Evolutionary conservation across 1,140 invertebrate genomes (phyloP).

Genomic region (Procambarus virginalis): DNA sequence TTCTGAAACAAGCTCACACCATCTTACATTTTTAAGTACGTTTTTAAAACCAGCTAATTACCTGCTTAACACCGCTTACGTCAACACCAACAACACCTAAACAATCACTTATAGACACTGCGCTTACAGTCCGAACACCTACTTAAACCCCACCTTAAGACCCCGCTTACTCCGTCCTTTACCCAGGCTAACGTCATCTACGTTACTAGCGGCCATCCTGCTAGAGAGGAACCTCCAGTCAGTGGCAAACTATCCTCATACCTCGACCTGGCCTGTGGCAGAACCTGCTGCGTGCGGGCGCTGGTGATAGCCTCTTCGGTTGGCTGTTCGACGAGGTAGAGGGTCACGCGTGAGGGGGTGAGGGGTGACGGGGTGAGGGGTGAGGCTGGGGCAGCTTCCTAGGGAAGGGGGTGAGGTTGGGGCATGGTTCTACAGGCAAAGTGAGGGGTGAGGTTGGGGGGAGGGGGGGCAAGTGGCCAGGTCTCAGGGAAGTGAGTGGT

Average conservation of each 20-base stretch:
- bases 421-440: no score
- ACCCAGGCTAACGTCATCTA: constrained; percentile 93
- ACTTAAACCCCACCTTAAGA: background rate
- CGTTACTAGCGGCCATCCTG: constrained; percentile 94
- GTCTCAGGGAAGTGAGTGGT: no score
- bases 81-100: background rate
- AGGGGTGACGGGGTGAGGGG: no score
- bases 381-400: background rate
- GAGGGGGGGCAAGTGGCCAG: no score
- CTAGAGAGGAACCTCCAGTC: constrained; percentile 90
- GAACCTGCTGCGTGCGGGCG: constrained; percentile 90
- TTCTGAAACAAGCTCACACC: no score
- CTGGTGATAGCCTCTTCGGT: constrained; percentile 91
- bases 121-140: background rate
- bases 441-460: no score
- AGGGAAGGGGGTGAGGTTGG: no score
- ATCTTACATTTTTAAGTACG: no score
- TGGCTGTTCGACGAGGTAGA: constrained; percentile 78
- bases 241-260: constrained; percentile 91
- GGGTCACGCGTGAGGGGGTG: constrained; percentile 34
- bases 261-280: constrained; percentile 88
- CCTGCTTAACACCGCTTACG: background rate
- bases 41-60: no score
- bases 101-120: background rate
- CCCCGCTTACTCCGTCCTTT: constrained; percentile 26